Conservation (phyloP, 2,888 invertebrate species). For the Mythimna lalbum region DNA sequence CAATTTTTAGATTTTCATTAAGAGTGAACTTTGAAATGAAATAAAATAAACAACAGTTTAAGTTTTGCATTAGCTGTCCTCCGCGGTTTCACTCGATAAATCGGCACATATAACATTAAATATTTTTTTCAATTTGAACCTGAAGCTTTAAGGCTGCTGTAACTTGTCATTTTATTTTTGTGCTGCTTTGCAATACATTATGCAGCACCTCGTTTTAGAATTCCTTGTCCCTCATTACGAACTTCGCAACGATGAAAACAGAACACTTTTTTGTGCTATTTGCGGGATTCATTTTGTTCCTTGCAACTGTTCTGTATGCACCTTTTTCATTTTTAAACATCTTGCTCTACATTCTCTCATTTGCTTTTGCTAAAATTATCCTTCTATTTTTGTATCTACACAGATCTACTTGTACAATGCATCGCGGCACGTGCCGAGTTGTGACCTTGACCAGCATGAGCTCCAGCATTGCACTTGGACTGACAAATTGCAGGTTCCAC, state of each 20-base stretch:
- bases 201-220: slow-evolving; percentile 22
- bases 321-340: background rate
- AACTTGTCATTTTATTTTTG: slow-evolving; percentile 20
- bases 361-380: background rate
- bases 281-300: background rate
- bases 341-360: background rate
- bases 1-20: no score
- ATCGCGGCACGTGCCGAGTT: slow-evolving; percentile 23
- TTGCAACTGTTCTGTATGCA: background rate
- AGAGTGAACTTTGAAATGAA: no score
- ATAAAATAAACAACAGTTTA: no score
- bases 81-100: no score
- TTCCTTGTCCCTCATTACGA: slow-evolving; percentile 24
- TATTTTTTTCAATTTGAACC: no score
- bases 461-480: slow-evolving; percentile 37
- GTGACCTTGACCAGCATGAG: slow-evolving; percentile 25
- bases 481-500: slow-evolving; percentile 25
- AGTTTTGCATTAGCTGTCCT: no score
- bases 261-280: background rate
- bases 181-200: background rate
- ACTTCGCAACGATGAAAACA: slow-evolving; percentile 7
- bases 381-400: background rate
- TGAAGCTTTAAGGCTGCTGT: no score
- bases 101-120: no score
- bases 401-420: background rate